Conservation (phyloP, 53 echinoderm and acorn worm genomes). For the Henricia sp. region DNA sequence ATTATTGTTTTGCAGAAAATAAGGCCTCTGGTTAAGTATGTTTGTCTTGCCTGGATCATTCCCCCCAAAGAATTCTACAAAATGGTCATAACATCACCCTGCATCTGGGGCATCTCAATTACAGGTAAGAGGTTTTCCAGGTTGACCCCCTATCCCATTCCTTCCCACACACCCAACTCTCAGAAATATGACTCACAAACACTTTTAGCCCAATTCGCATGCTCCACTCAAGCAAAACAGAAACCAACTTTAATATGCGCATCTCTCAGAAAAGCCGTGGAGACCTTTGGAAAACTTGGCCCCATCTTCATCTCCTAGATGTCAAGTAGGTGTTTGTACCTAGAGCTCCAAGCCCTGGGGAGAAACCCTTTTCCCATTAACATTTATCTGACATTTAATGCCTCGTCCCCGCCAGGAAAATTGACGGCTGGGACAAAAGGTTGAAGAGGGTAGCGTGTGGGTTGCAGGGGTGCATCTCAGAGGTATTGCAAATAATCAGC, state of each 20-base stretch:
- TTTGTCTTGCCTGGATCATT: too few relatives aligned
- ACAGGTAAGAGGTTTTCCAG: too few relatives aligned
- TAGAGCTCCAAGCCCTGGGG: background rate
- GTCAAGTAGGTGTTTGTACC: constrained; percentile 5
- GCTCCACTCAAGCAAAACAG: too few relatives aligned
- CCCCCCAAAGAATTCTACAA: too few relatives aligned
- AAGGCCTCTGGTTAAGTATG: too few relatives aligned
- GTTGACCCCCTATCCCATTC: too few relatives aligned
- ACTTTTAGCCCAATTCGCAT: background rate
- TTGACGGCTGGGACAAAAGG: background rate
- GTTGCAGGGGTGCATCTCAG: background rate
- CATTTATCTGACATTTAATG: constrained; percentile 52
- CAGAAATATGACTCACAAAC: too few relatives aligned
- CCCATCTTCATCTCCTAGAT: background rate
- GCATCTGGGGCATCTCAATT: too few relatives aligned
- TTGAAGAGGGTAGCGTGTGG: background rate
- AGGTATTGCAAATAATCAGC: background rate
- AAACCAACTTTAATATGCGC: background rate
- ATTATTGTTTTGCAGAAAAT: too few relatives aligned
- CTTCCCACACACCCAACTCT: too few relatives aligned
- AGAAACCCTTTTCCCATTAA: background rate
- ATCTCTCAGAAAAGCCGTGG: background rate
- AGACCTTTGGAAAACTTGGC: background rate
- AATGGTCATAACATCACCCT: too few relatives aligned
- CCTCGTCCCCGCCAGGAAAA: background rate